phyloP scores from a whole-genome alignment of 2,113 vertebrate genomes.

The Xenus cinereus region DNA sequence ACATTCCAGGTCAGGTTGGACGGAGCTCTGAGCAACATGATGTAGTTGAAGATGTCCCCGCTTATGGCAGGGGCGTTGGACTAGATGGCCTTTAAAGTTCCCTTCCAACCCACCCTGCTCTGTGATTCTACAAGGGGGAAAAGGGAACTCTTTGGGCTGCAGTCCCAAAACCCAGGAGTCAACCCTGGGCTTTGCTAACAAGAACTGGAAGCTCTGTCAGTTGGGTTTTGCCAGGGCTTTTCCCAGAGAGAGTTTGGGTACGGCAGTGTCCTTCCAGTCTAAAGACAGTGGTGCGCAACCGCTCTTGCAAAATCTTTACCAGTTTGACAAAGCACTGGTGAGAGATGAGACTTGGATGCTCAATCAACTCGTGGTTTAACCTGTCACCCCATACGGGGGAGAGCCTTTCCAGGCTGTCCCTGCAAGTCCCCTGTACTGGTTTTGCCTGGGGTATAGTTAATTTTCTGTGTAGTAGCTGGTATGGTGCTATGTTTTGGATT shows the following conservation, averaged over 20 bases:
- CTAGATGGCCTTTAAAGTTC: background rate
- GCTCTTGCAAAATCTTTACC: background rate
- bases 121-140: background rate
- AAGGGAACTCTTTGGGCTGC: accelerated
- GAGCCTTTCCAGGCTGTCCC: background rate
- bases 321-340: background rate
- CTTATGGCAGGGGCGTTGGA: background rate
- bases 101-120: background rate
- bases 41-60: background rate
- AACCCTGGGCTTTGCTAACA: background rate
- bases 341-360: background rate
- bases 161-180: background rate
- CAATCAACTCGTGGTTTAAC: background rate
- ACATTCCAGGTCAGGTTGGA: background rate
- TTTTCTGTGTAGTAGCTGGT: background rate
- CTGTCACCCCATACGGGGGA: accelerated
- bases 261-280: accelerated
- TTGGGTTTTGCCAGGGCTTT: background rate
- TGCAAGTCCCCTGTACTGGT: background rate
- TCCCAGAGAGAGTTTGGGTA: no score
- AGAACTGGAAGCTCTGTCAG: background rate
- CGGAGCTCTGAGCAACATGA: background rate
- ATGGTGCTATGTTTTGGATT: background rate
- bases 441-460: background rate
- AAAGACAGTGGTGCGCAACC: background rate